Percentiles rank a stretch among this genome's conserved stretches.
These are phyloP conservation scores for Zingel zingel DNA, from an alignment of 2,113 vertebrate species.

Conservation along the genomic window DNA sequence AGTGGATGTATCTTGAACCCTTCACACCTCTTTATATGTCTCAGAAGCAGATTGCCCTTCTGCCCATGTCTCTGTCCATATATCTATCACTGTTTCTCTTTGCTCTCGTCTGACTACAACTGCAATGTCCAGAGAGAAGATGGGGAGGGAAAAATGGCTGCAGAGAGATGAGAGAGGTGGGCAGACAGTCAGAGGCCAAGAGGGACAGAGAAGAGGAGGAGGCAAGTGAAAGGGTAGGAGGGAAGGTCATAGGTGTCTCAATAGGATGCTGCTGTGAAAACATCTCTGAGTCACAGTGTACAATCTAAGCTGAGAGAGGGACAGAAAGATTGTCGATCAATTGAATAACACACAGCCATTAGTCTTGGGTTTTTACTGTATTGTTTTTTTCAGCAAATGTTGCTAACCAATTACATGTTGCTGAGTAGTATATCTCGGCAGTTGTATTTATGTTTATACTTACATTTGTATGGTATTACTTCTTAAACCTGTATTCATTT, in stretches of 20 bases:
- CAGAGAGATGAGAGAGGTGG: conserved; percentile 22
- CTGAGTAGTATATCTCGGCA: neutral
- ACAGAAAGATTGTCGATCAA: conserved; percentile 32
- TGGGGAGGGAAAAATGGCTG: conserved; percentile 18
- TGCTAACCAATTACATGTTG: neutral
- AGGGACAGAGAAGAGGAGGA: conserved; percentile 28
- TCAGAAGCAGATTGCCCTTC: conserved; percentile 9
- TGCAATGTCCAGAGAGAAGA: conserved; percentile 30
- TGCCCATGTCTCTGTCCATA: neutral
- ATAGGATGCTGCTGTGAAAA: conserved; percentile 45
- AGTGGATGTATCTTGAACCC: conserved; percentile 27
- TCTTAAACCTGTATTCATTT: neutral
- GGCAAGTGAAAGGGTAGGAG: conserved; percentile 47
- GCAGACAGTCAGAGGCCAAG: conserved; percentile 47
- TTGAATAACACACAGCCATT: neutral
- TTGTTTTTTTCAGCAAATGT: neutral
- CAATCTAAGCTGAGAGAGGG: conserved; percentile 11
- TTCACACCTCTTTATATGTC: conserved; percentile 13
- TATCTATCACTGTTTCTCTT: neutral
- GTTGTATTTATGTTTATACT: neutral
- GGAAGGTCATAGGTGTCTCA: conserved; percentile 41
- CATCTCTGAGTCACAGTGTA: conserved; percentile 39
- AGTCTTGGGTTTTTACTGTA: neutral
- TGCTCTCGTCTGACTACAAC: conserved; percentile 14
- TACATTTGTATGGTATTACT: neutral